Base-by-base conservation (phyloP, 2,113 vertebrate genomes). In the Onychostoma macrolepis region DNA sequence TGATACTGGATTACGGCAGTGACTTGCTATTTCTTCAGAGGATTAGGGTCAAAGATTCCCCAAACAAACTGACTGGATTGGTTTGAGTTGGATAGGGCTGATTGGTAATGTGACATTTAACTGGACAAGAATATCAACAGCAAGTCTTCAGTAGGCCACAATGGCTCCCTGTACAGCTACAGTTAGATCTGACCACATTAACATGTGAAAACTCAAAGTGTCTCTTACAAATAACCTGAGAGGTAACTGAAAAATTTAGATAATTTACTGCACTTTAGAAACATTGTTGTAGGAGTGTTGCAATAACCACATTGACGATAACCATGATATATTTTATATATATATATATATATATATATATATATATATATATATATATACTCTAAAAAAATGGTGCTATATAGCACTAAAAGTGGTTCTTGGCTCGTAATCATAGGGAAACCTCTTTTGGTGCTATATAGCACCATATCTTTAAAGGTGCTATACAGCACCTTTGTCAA, bases 1-100 rank as follows among this genome's bases (percentile, higher is more conserved):
- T 13, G 72, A 28, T 48, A 76, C 41, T 76, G n/a, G 74, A 76
- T 76, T 17, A 76, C 13, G 0, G 1, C 74, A 76, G 74, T 45
- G 41, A 76, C 74, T 48, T 45, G 24, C 38, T 75, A 75, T 43
- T 75, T 75, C 38, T 43, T 76, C n/a, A 48, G 72, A 45, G 72
- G 41, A 76, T 76, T 26, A 45, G n/a, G 24, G 72, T 26, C 36
- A 41, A 41, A 72, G 21, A 72, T 72, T 69, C 28, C 15, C 13
- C 28, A 33, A 6, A 69, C 15, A 72, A 24, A 72, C 71, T 41
- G 36, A 72, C 10, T 41, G 36, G 21, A 41, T 6, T 21, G 36
- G 36, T 72, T 12, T 41, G 9, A 38, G 19, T 11, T 21, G 19
- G 36, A 12, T 72, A 2, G 19, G 36, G 36, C 21, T 41, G 69